Percentiles rank a stretch among this genome's conserved stretches.
These are phyloP conservation scores for Rattus rattus DNA, from an alignment of 2,113 vertebrate species.

Conservation along the genomic window DNA sequence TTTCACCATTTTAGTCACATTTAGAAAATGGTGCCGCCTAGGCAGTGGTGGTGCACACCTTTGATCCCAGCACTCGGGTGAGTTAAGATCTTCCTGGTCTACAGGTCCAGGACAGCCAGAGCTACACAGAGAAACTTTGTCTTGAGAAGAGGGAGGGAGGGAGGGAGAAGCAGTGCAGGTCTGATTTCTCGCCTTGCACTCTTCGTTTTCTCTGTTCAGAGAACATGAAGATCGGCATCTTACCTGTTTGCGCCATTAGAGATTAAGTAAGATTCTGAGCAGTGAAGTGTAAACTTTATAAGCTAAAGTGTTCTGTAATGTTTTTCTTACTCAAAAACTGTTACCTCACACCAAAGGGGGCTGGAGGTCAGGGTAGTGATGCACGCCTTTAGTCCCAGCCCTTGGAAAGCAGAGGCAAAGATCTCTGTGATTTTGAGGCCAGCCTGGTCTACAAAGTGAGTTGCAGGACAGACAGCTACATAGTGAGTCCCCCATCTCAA, in stretches of 20 bases:
- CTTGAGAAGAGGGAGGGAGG: too few species aligned
- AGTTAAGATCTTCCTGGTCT: too few species aligned
- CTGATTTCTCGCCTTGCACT: neutral
- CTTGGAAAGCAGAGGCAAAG: neutral
- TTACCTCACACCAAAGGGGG: too few species aligned
- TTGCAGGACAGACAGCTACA: too few species aligned
- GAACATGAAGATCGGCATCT: neutral
- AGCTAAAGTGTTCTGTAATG: neutral
- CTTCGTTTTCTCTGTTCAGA: neutral
- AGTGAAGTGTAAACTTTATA: constrained; percentile 47
- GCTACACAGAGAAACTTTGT: too few species aligned
- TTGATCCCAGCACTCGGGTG: too few species aligned
- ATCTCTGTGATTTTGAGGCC: neutral
- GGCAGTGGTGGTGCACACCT: neutral
- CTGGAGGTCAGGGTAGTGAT: too few species aligned
- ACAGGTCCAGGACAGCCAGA: too few species aligned
- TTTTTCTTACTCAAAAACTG: neutral
- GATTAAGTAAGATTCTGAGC: constrained; percentile 29
- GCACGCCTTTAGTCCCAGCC: neutral
- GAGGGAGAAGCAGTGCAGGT: too few species aligned
- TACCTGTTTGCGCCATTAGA: neutral
- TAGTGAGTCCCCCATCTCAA: neutral
- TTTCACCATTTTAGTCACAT: neutral
- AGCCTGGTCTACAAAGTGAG: too few species aligned
- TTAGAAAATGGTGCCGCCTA: neutral